These are phyloP conservation scores for Yponomeuta cagnagella DNA, from an alignment of 2,888 invertebrate genomes.

Conservation along the genomic window DNA sequence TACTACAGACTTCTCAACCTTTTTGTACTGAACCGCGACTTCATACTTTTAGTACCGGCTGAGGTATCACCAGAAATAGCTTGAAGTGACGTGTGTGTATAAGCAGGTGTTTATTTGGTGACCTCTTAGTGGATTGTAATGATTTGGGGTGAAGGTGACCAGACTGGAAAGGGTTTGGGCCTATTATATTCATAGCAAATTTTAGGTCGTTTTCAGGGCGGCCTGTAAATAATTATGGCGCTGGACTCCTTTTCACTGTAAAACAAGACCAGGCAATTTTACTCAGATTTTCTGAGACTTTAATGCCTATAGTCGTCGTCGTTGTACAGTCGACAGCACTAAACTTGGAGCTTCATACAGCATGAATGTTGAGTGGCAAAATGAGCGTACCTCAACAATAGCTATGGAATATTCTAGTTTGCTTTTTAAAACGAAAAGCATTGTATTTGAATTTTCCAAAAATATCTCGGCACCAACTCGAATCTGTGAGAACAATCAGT, in stretches of 20 bases:
- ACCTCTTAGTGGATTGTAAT: not conserved
- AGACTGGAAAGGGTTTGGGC: not conserved
- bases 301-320: too few species aligned
- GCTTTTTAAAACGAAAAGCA: too few species aligned
- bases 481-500: too few species aligned
- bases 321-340: too few species aligned
- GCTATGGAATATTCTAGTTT: too few species aligned
- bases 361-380: too few species aligned
- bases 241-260: not conserved
- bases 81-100: not conserved
- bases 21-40: not conserved
- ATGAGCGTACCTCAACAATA: too few species aligned
- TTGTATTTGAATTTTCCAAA: too few species aligned
- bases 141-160: not conserved
- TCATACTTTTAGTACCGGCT: not conserved
- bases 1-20: not conserved
- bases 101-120: not conserved
- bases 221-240: not conserved
- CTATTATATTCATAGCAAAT: conserved; percentile 35
- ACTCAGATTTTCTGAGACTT: too few species aligned
- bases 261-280: too few species aligned
- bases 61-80: not conserved
- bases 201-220: conserved; percentile 19
- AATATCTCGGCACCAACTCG: too few species aligned
- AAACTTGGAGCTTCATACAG: too few species aligned